Base-by-base conservation (phyloP, 2,113 vertebrate genomes). In the Synodontis membranacea region DNA sequence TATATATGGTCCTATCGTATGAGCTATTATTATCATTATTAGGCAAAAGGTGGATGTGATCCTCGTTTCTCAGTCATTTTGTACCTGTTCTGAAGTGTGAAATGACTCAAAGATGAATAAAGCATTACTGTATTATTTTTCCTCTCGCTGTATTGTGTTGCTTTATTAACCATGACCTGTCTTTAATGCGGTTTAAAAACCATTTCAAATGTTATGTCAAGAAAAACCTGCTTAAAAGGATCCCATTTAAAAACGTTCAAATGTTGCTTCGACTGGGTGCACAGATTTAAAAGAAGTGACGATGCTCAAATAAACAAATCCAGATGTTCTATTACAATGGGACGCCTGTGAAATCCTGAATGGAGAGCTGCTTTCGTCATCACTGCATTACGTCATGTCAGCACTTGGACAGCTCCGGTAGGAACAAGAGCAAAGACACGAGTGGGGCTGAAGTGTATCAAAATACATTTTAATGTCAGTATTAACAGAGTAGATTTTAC, bases 41-140 rank as follows among this genome's bases (percentile, higher is more conserved):
- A 92, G 92, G 89, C 84, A 93, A 89, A 89, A 92, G 93, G 92
- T 95, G 92, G 92, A 93, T 93, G 95, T 94, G 93, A 89, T 93
- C 93, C 92, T 95, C 92, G 94, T 95, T 94, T 95, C 93, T 94
- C 94, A 94, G 95, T 89, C 93, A 94, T 95, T 95, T 96, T 95
- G 94, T 95, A 95, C 93, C 93, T 95, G 95, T 95, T 95, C 90
- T 92, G 93, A 89, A 89, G 93, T 92, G 94, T 96, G 93, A 94
- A 90, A 95, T 92, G 88, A 92, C 91, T 92, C 88, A 94, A 92
- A 94, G 91, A 93, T 92, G 79, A 95, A 96, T 95, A 96, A 95
- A 96, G 95, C 93, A 95, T 96, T 92, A 95, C 91, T 91, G 66
- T 94, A 95, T 95, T 95, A 94, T 95, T 95, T 96, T 94, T 82